These are phyloP conservation scores for Toxotes jaculatrix DNA, from an alignment of 2,113 vertebrate species.

Conservation along the genomic window DNA sequence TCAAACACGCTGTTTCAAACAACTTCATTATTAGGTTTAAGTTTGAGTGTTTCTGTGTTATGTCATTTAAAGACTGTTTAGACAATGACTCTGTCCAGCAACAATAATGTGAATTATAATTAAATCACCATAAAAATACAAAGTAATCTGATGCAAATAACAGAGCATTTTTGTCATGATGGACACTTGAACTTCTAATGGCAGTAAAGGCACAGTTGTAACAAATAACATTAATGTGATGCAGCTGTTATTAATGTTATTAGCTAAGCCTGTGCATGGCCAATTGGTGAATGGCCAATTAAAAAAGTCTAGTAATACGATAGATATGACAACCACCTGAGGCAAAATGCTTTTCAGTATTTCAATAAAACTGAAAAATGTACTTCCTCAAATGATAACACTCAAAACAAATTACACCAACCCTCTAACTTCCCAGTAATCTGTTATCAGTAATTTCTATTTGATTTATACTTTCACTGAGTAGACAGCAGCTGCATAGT, in stretches of 20 bases:
- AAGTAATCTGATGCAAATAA: not conserved
- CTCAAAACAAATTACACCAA: not conserved
- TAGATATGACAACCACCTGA: not conserved
- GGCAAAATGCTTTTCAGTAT: slow-evolving; percentile 22
- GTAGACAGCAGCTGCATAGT: slow-evolving; percentile 7
- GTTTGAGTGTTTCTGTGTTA: not conserved
- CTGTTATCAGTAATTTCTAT: slow-evolving; percentile 8
- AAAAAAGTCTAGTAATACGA: not conserved
- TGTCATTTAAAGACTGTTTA: not conserved
- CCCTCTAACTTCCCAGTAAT: not conserved
- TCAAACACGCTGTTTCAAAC: not conserved
- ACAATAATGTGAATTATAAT: not conserved
- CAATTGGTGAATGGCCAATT: not conserved
- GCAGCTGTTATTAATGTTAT: slow-evolving; percentile 1
- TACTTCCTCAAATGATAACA: not conserved
- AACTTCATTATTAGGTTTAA: not conserved
- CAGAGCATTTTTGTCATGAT: not conserved
- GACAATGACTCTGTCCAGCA: not conserved
- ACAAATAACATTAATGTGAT: not conserved
- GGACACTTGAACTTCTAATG: not conserved
- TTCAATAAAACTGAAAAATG: not conserved
- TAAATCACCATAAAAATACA: not conserved
- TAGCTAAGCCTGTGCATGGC: too few species aligned
- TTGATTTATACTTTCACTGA: not conserved
- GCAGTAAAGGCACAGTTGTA: not conserved